These are phyloP conservation scores for Leuciscus idus DNA, from an alignment of 2,113 vertebrate species.

Conservation along the genomic window DNA sequence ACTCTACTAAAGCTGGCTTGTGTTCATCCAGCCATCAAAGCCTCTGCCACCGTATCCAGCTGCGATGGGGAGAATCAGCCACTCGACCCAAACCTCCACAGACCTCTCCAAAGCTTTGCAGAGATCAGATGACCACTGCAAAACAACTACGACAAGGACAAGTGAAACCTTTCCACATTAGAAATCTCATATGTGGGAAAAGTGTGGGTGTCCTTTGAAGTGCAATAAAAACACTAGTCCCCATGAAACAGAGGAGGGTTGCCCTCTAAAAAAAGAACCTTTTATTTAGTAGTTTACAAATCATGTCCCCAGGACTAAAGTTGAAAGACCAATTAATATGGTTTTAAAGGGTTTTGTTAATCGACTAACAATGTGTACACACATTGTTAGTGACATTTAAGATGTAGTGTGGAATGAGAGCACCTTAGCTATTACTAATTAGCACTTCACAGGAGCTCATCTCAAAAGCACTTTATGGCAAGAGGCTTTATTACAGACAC, in stretches of 20 bases:
- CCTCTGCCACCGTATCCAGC: slow-evolving; percentile 14
- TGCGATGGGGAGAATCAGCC: slow-evolving; percentile 25
- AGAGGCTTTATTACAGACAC: slow-evolving; percentile 51
- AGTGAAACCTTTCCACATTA: background rate
- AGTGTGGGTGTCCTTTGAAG: slow-evolving; percentile 22
- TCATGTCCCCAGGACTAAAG: slow-evolving; percentile 61
- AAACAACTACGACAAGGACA: background rate
- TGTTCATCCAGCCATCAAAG: slow-evolving; percentile 44
- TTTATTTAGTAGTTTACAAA: slow-evolving; percentile 62
- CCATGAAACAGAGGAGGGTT: slow-evolving; percentile 6
- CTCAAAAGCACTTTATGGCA: slow-evolving; percentile 58
- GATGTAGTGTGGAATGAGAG: slow-evolving; percentile 71
- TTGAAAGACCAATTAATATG: slow-evolving; percentile 77
- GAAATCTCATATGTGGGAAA: background rate
- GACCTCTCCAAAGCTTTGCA: background rate
- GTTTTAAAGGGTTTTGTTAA: slow-evolving; percentile 66
- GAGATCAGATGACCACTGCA: slow-evolving; percentile 34
- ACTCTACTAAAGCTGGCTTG: background rate
- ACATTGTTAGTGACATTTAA: slow-evolving; percentile 72
- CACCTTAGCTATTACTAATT: slow-evolving; percentile 73
- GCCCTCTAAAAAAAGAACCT: background rate
- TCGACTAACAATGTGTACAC: slow-evolving; percentile 65
- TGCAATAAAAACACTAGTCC: background rate
- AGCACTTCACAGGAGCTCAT: slow-evolving; percentile 70
- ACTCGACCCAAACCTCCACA: background rate